Evolutionary conservation across 2,888 invertebrate genomes (phyloP), one percentile per base, ranked within the genome.

Genomic region (Helobdella robusta): DNA sequence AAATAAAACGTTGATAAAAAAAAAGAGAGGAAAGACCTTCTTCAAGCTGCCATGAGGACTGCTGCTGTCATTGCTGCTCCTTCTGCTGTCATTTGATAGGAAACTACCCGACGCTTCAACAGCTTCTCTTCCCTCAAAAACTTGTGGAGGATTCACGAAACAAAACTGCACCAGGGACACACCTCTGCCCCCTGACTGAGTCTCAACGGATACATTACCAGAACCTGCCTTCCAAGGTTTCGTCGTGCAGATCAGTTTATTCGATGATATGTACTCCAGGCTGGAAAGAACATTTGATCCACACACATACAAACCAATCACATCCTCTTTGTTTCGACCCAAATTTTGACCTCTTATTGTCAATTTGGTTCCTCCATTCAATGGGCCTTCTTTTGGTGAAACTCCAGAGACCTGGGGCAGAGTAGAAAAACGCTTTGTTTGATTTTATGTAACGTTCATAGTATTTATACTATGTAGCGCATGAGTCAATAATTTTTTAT

Each of bases 201-300:
- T 78, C 65, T 76, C 76, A 32, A 77, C 71, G 52, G 73, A 70
- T 36, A 78, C 70, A 63, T 75, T 71, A 0, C 78, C 78, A n/a
- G 72, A 25, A 23, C 76, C 73, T 0, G 74, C 70, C 36, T 73
- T 69, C 70, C 74, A 75, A n/a, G 75, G 69, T 63, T 74, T 75
- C n/a, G 77, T 77, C 30, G 73, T 74, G 68, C 74, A 74, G 61
- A 73, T 72, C 20, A 78, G 72, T 44, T 71, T 72, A 34, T 64
- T 68, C 3, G 75, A 70, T 3, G 77, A 77, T 60, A 74, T 74
- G 70, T 72, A 78, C 65, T 76, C 75, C 20, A 78, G 64, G 32
- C 73, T 72, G 60, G 73, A 73, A 20, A 75, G 71, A 59, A 75
- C 73, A 66, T 78, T 75, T 64, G 72, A 72, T 25, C 75, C 77